Conservation (phyloP, 2,113 vertebrate genomes). For the Epinephelus fuscoguttatus region DNA sequence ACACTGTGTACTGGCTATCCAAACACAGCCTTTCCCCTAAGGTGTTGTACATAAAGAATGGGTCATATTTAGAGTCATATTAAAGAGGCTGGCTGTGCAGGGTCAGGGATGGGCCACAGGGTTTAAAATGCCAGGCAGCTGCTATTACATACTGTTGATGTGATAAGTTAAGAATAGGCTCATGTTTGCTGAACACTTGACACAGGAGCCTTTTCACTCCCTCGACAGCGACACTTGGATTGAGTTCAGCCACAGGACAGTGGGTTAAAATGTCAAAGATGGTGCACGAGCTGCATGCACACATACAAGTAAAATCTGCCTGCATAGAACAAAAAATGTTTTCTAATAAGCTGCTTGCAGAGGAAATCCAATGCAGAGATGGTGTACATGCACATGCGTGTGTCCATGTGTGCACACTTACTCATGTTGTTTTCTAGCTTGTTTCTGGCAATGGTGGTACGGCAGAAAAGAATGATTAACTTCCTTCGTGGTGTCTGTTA, state of each 20-base stretch:
- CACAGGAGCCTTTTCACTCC: constrained; percentile 77
- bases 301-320: not conserved
- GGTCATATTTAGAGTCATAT: constrained; percentile 80
- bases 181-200: constrained; percentile 82
- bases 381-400: not conserved
- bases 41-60: constrained; percentile 79
- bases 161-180: constrained; percentile 81
- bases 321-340: not conserved
- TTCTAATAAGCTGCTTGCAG: not conserved
- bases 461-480: constrained; percentile 73
- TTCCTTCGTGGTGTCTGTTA: constrained; percentile 39
- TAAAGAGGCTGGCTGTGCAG: constrained; percentile 68
- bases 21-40: constrained; percentile 75
- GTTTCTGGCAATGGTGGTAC: constrained; percentile 38
- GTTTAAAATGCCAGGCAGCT: constrained; percentile 80
- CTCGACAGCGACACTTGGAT: constrained; percentile 56
- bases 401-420: constrained; percentile 14
- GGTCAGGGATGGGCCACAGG: constrained; percentile 79
- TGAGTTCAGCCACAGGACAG: constrained; percentile 74
- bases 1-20: constrained; percentile 69
- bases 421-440: constrained; percentile 7
- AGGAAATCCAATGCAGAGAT: not conserved
- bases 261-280: constrained; percentile 64
- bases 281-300: constrained; percentile 2
- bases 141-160: constrained; percentile 79